Evolutionary conservation across 2,797 vertebrate genomes (phyloP).

Genomic region (Enteromius unitaeniatus): DNA sequence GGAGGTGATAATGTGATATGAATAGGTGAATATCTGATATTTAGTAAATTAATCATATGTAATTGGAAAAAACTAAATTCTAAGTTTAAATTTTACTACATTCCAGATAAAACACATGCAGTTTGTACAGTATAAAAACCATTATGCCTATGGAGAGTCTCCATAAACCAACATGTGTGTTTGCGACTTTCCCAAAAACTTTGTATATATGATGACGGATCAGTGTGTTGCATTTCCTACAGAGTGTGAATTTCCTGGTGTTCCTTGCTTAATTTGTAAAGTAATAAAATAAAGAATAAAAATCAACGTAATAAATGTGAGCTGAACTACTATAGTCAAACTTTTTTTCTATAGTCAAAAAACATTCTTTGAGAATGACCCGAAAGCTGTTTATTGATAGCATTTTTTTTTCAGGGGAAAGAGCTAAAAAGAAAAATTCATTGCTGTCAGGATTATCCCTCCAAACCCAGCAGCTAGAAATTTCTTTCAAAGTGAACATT

Average conservation of each 20-base stretch:
- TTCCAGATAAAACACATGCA: too few species aligned
- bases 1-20: too few species aligned
- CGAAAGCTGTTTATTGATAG: background rate
- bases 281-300: background rate
- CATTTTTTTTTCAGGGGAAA: background rate
- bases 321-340: background rate
- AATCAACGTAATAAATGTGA: background rate
- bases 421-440: background rate
- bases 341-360: background rate
- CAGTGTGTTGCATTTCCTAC: too few species aligned
- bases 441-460: constrained; percentile 7
- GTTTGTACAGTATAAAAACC: too few species aligned
- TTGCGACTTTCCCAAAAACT: too few species aligned
- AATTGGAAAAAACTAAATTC: too few species aligned
- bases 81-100: too few species aligned
- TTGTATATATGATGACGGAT: too few species aligned
- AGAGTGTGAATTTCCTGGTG: background rate
- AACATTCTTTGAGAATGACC: background rate
- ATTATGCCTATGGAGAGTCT: too few species aligned
- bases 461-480: background rate
- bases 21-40: too few species aligned
- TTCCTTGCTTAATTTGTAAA: background rate
- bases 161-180: too few species aligned
- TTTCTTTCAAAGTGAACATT: constrained; percentile 36
- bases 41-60: too few species aligned